phyloP scores from a whole-genome alignment of 2,888 invertebrate species.

The Pyrrhia umbra region DNA sequence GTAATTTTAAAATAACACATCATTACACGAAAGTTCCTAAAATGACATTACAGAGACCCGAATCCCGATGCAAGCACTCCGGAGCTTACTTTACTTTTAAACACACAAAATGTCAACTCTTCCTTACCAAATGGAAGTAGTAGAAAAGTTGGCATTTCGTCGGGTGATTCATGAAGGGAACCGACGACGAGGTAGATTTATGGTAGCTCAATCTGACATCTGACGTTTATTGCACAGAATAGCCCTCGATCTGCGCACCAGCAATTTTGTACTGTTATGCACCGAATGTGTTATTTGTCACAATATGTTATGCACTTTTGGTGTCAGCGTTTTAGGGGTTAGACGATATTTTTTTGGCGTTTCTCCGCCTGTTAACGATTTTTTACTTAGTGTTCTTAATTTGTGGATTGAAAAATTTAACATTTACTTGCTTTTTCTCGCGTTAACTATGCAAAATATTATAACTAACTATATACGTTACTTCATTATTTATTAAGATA shows the following conservation, averaged over 20 bases:
- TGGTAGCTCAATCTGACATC: slow-evolving; percentile 77
- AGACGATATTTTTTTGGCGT: neutral
- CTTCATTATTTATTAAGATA: too few species aligned
- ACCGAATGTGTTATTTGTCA: slow-evolving; percentile 70
- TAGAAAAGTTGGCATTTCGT: slow-evolving; percentile 75
- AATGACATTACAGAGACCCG: slow-evolving; percentile 3
- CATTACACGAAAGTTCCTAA: neutral
- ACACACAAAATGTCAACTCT: slow-evolving; percentile 62
- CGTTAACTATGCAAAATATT: too few species aligned
- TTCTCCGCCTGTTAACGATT: neutral
- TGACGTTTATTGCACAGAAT: slow-evolving; percentile 84
- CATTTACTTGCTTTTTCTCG: too few species aligned
- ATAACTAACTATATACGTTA: too few species aligned
- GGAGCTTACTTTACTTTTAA: slow-evolving; percentile 42
- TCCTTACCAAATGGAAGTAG: slow-evolving; percentile 58
- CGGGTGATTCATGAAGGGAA: slow-evolving; percentile 81
- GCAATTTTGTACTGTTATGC: slow-evolving; percentile 68
- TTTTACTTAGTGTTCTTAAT: too few species aligned
- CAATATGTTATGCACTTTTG: slow-evolving; percentile 58
- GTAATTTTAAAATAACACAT: too few species aligned
- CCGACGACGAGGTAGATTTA: slow-evolving; percentile 79
- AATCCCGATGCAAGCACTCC: slow-evolving; percentile 15
- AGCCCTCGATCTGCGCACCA: slow-evolving; percentile 65
- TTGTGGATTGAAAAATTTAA: too few species aligned
- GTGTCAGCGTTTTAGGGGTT: slow-evolving; percentile 23